These are phyloP conservation scores for Nothoprocta perdicaria DNA, from an alignment of 2,113 vertebrate genomes.

Conservation along the genomic window DNA sequence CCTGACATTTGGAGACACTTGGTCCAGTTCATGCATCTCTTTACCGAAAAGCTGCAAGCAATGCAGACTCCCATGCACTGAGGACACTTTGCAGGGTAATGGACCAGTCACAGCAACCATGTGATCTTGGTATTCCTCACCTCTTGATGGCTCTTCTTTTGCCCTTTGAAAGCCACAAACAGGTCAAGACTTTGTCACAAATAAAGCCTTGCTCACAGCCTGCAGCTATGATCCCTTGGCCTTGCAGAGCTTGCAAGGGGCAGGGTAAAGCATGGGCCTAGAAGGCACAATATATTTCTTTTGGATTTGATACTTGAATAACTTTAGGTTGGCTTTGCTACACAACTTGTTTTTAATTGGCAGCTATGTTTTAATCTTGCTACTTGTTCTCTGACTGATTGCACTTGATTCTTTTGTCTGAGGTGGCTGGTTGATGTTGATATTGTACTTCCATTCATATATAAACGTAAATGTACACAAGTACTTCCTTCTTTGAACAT, in stretches of 20 bases:
- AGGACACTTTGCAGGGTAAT: background rate
- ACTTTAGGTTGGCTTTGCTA: background rate
- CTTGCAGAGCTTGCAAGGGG: background rate
- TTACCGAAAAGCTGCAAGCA: background rate
- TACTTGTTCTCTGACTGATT: background rate
- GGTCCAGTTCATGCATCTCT: background rate
- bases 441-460: background rate
- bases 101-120: background rate
- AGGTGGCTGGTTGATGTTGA: background rate
- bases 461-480: background rate
- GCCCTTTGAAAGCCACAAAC: background rate
- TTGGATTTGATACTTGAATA: background rate
- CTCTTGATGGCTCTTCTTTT: background rate
- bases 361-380: background rate
- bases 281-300: background rate
- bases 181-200: background rate
- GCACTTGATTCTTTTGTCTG: background rate
- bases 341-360: background rate
- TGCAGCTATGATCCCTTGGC: background rate
- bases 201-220: background rate
- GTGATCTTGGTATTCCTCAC: background rate
- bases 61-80: background rate
- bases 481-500: background rate
- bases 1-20: background rate
- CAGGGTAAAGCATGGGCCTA: background rate